A percentile compares a stretch with the other conserved stretches of the same genome.
Evolutionary conservation across 2,113 vertebrate species (phyloP).

Genomic region (Lonchura striata): DNA sequence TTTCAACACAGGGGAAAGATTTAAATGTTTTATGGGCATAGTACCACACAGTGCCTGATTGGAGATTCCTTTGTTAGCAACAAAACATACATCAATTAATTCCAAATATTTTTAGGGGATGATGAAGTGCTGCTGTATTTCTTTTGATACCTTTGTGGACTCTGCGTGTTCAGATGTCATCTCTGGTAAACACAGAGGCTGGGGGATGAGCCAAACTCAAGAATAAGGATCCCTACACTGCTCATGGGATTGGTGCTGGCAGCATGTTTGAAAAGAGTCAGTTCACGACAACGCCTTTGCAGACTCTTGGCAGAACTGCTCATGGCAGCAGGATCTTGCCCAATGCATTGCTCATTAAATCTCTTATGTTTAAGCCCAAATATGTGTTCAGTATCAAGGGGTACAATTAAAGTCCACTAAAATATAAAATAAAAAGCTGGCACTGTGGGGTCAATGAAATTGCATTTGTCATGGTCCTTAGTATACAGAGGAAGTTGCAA

Average conservation of each 20-base stretch:
- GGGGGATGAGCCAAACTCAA: neutral
- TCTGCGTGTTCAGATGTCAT: neutral
- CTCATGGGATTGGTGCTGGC: neutral
- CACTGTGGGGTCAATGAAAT: neutral
- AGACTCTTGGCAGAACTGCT: neutral
- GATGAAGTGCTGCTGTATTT: neutral
- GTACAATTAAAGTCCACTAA: neutral
- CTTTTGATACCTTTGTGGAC: neutral
- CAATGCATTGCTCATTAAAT: neutral
- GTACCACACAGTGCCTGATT: neutral
- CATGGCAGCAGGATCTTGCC: neutral
- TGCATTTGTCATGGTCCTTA: neutral
- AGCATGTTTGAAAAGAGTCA: neutral
- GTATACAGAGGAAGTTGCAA: neutral
- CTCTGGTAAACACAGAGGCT: neutral
- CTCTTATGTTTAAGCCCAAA: neutral
- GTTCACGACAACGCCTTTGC: neutral
- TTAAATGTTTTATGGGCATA: neutral
- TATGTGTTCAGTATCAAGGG: neutral
- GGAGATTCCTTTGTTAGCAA: neutral
- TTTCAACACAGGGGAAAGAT: neutral
- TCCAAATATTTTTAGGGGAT: neutral
- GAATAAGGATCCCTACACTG: neutral
- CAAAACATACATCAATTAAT: neutral
- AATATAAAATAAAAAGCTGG: neutral